A percentile compares a stretch with the other conserved stretches of the same genome.
Evolutionary conservation across 2,797 vertebrate species (phyloP).

Genomic region (Crocidura indochinensis): DNA sequence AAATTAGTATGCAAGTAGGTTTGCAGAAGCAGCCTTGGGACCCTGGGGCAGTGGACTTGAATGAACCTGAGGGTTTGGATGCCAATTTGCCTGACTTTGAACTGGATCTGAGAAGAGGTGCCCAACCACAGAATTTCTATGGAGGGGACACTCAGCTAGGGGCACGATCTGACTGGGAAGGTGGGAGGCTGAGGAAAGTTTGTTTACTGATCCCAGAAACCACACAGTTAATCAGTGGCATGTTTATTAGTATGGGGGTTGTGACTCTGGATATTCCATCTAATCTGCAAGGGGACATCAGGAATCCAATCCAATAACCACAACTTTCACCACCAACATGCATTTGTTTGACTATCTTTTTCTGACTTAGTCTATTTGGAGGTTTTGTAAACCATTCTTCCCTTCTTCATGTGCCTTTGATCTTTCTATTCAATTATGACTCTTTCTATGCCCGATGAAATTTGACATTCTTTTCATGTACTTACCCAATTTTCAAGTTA

Average conservation of each 20-base stretch:
- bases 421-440: not conserved
- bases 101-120: constrained; percentile 36
- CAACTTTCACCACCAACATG: no score
- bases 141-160: not conserved
- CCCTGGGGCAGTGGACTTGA: constrained; percentile 33
- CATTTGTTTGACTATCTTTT: constrained; percentile 11
- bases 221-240: not conserved
- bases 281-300: not conserved
- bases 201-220: not conserved
- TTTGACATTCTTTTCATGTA: constrained; percentile 15
- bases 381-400: not conserved
- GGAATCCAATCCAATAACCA: not conserved
- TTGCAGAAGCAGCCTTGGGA: constrained; percentile 48
- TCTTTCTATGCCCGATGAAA: not conserved
- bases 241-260: not conserved
- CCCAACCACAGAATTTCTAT: constrained; percentile 70
- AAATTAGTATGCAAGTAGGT: constrained; percentile 63
- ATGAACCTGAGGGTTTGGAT: constrained; percentile 13
- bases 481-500: constrained; percentile 17
- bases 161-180: not conserved
- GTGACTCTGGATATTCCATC: not conserved
- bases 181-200: not conserved
- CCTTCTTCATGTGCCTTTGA: not conserved
- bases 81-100: constrained; percentile 63
- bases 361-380: not conserved